phyloP scores from a whole-genome alignment of 2,113 vertebrate species.

The Cyprinodon tularosa region DNA sequence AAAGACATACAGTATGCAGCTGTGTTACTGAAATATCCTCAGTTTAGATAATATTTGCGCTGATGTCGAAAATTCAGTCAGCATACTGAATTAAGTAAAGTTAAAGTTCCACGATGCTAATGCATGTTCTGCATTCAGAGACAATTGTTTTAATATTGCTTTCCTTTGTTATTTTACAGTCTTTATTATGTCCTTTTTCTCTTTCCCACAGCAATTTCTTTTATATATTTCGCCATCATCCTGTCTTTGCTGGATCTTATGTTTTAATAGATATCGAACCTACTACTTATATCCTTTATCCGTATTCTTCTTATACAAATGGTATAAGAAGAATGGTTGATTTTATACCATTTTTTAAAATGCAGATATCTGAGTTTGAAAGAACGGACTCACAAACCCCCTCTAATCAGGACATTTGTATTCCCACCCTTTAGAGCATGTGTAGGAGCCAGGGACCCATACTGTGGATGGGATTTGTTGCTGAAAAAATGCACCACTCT shows the following conservation, averaged over 20 bases:
- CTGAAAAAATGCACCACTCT: conserved; percentile 93
- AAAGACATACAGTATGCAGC: conserved; percentile 33
- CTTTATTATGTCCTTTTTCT: background rate
- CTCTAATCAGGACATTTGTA: conserved; percentile 16
- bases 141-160: background rate
- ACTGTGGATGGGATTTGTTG: conserved; percentile 94
- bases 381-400: conserved; percentile 38
- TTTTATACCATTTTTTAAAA: conserved; percentile 7
- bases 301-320: background rate
- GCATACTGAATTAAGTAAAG: conserved; percentile 24
- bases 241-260: conserved; percentile 35
- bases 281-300: conserved; percentile 25
- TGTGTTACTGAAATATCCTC: conserved; percentile 32
- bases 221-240: conserved; percentile 1
- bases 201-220: background rate
- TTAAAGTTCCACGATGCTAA: background rate
- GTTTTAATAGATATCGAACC: conserved; percentile 30
- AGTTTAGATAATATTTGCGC: conserved; percentile 30
- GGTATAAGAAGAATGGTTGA: too few relatives aligned
- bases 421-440: conserved; percentile 82
- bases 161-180: conserved; percentile 1
- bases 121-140: conserved; percentile 11
- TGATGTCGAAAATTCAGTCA: conserved; percentile 49
- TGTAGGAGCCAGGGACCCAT: conserved; percentile 93
- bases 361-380: conserved; percentile 13